Evolutionary conservation across 2,888 invertebrate species (phyloP).

Genomic region (Apamea anceps): DNA sequence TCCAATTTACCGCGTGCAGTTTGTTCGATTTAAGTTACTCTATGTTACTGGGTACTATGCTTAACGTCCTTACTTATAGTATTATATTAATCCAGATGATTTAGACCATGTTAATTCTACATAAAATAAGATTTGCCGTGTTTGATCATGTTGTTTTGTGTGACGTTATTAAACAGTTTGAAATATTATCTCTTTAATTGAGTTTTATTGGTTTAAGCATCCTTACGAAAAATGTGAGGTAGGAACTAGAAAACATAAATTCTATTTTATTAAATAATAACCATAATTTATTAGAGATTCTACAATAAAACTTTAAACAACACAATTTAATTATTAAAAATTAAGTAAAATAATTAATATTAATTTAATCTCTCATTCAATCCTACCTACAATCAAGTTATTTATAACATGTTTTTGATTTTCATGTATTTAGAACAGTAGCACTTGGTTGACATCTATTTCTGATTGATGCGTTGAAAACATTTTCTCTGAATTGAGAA

Average conservation of each 20-base stretch:
- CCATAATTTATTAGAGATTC: constrained; percentile 61
- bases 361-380: constrained; percentile 6
- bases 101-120: constrained; percentile 9
- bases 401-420: constrained; percentile 9
- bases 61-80: constrained; percentile 81
- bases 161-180: constrained; percentile 25
- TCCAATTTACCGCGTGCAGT: constrained; percentile 77
- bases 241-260: neutral
- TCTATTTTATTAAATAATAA: neutral
- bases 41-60: constrained; percentile 75
- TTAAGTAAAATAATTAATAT: neutral
- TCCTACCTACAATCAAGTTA: neutral
- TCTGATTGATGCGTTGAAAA: constrained; percentile 39
- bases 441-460: constrained; percentile 15
- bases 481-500: neutral
- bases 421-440: constrained; percentile 3
- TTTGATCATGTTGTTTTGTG: neutral
- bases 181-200: neutral
- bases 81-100: constrained; percentile 80
- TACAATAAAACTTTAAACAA: constrained; percentile 25
- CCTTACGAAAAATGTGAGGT: too few relatives aligned
- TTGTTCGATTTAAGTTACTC: constrained; percentile 77
- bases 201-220: neutral
- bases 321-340: neutral
- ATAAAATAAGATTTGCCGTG: neutral